Conservation (phyloP, 2,888 invertebrate species). For the Diabrotica balteata region DNA sequence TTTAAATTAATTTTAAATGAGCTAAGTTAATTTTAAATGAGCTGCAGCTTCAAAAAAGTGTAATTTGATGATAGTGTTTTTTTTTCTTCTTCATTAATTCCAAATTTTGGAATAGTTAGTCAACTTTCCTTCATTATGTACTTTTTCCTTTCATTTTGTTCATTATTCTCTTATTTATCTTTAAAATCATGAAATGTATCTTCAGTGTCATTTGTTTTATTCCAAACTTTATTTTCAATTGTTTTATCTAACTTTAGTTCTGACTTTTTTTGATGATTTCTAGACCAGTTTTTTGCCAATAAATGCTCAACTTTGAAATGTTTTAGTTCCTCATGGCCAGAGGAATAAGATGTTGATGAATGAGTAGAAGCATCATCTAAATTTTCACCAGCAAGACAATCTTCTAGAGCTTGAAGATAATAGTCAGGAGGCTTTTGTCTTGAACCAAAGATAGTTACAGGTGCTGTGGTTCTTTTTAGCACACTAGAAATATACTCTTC, state of each 20-base stretch:
- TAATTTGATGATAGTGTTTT: too few species aligned
- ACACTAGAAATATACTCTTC: not conserved
- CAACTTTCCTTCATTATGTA: too few species aligned
- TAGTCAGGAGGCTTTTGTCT: not conserved
- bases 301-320: not conserved
- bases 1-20: too few species aligned
- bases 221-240: not conserved
- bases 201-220: not conserved
- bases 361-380: not conserved
- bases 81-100: too few species aligned
- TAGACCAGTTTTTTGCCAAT: slow-evolving; percentile 1
- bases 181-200: not conserved
- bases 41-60: too few species aligned
- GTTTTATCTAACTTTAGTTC: not conserved
- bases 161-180: too few species aligned
- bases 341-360: not conserved
- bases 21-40: too few species aligned
- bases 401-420: not conserved
- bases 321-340: not conserved
- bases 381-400: slow-evolving; percentile 7
- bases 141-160: too few species aligned
- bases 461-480: not conserved
- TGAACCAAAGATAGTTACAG: not conserved
- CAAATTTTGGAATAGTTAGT: too few species aligned
- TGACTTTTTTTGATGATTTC: not conserved